A percentile compares a stretch with the other conserved stretches of the same genome.
phyloP scores from a whole-genome alignment of 2,888 invertebrate genomes.

The Graphium colonna region DNA sequence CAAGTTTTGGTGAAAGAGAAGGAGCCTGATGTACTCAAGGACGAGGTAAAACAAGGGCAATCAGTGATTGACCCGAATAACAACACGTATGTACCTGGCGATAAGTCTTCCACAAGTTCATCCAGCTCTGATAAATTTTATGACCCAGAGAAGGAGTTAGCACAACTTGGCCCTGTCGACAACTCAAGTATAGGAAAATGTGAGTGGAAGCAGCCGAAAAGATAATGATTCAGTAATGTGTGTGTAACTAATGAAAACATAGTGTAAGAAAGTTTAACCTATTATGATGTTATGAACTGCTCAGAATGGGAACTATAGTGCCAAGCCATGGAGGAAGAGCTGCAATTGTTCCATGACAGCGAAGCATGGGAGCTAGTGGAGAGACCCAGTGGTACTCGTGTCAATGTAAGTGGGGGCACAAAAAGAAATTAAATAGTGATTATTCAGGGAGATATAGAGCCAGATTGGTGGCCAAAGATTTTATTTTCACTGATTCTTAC shows the following conservation, averaged over 20 bases:
- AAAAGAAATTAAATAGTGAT: slow-evolving; percentile 18
- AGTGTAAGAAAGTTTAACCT: slow-evolving; percentile 12
- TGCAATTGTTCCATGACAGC: slow-evolving; percentile 18
- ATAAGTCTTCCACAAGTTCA: too few relatives aligned
- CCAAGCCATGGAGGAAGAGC: slow-evolving; percentile 19
- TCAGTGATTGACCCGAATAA: too few relatives aligned
- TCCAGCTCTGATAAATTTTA: too few relatives aligned
- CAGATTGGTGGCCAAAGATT: slow-evolving; percentile 25
- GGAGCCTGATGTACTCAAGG: neutral
- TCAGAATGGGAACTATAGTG: slow-evolving; percentile 18
- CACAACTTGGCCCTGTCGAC: too few relatives aligned
- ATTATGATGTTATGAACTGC: slow-evolving; percentile 22
- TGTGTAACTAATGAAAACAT: slow-evolving; percentile 1
- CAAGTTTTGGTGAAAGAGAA: neutral
- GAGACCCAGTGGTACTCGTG: slow-evolving; percentile 12
- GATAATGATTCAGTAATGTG: too few relatives aligned
- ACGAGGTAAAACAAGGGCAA: neutral
- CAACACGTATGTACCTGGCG: too few relatives aligned
- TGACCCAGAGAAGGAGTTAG: too few relatives aligned
- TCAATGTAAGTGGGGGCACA: slow-evolving; percentile 17
- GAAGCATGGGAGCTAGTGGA: slow-evolving; percentile 22
- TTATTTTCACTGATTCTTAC: slow-evolving; percentile 31
- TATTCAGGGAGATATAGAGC: slow-evolving; percentile 23
- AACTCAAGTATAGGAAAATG: too few relatives aligned
- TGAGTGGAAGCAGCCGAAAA: too few relatives aligned